These are phyloP conservation scores for Brevipalpus yothersi DNA, from an alignment of 1,140 invertebrate species.

Conservation along the genomic window DNA sequence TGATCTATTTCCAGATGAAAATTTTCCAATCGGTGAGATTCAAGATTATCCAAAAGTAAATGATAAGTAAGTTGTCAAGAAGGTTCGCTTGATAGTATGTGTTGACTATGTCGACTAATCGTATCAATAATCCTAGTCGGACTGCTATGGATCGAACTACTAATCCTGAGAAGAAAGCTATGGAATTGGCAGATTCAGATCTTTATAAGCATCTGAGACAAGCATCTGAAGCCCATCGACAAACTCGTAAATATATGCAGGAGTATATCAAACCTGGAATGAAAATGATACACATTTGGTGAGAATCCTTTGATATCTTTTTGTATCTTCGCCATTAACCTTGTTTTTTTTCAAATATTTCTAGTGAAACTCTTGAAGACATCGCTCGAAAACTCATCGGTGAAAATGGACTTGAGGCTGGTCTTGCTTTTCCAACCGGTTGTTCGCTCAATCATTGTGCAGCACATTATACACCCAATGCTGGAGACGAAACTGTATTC, in stretches of 20 bases:
- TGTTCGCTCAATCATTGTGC: constrained; percentile 96
- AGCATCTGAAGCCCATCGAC: constrained; percentile 90
- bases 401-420: constrained; percentile 84
- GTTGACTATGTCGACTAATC: neutral
- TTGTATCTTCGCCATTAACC: neutral
- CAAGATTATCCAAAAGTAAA: constrained; percentile 19
- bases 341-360: constrained; percentile 9
- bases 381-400: constrained; percentile 71
- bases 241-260: constrained; percentile 69
- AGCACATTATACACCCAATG: constrained; percentile 98
- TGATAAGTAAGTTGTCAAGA: constrained; percentile 11
- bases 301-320: constrained; percentile 9
- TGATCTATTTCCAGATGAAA: constrained; percentile 56
- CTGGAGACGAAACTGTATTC: constrained; percentile 81
- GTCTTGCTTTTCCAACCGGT: constrained; percentile 93
- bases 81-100: neutral
- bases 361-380: constrained; percentile 66
- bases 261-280: constrained; percentile 87
- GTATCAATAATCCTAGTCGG: constrained; percentile 24
- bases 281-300: constrained; percentile 96
- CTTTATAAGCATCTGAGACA: constrained; percentile 82
- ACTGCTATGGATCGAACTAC: constrained; percentile 65
- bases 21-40: constrained; percentile 26
- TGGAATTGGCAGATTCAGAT: constrained; percentile 33
- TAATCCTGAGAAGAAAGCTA: constrained; percentile 59